Conservation (phyloP, 2,797 vertebrate species). For the Galagoides demidoff region DNA sequence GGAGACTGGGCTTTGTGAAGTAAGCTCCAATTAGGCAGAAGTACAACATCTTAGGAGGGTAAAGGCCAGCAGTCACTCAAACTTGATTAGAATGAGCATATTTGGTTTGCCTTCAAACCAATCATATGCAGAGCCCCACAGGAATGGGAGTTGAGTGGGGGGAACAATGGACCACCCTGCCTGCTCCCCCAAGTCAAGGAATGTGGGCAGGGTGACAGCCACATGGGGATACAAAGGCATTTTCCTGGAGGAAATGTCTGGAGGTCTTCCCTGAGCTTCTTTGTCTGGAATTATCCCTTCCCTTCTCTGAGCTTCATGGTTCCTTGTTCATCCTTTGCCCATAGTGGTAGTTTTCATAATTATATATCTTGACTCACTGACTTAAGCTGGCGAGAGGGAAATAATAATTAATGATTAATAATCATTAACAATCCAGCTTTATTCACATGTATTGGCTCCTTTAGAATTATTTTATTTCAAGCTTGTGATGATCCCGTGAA, state of each 20-base stretch:
- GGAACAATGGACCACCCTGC: too few relatives aligned
- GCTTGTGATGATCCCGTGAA: neutral
- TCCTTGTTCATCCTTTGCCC: neutral
- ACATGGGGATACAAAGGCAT: neutral
- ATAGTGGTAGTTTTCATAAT: neutral
- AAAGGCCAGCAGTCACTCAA: neutral
- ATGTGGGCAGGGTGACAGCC: fast-evolving
- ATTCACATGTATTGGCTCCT: neutral
- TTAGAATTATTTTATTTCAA: conserved; percentile 32
- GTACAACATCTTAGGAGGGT: neutral
- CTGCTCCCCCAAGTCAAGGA: neutral
- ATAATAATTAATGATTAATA: neutral
- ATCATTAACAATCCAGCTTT: neutral
- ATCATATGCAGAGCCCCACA: neutral
- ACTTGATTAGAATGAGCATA: neutral
- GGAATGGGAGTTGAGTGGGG: neutral
- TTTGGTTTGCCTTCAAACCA: neutral
- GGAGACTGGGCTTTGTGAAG: neutral
- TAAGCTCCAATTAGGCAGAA: neutral
- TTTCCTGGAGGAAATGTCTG: too few relatives aligned
- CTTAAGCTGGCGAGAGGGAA: neutral
- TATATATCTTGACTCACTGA: neutral
- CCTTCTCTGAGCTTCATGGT: neutral
- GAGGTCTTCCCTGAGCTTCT: neutral
- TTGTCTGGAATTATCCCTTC: neutral